Base-by-base conservation (phyloP, 2,797 vertebrate genomes). In the Craterocephalus amniculus region DNA sequence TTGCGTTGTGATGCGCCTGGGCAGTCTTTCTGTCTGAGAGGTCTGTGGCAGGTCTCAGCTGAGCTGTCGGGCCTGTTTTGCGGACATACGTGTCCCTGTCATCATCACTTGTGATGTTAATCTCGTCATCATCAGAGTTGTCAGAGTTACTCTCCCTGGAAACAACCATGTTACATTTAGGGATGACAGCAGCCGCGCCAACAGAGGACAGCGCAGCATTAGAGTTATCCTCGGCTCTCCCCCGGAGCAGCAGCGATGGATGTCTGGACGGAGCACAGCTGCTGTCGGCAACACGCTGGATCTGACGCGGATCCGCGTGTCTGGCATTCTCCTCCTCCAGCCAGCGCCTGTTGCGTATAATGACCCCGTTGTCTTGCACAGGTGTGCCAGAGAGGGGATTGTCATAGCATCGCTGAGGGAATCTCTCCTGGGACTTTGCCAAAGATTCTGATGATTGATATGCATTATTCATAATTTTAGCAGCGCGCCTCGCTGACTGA, bases 21-120 rank as follows among this genome's bases (percentile, higher is more conserved):
- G 43, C 38, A 6, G 61, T n/a, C 56, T 63, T 80, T 9, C 70
- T 80, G 0, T 2, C 63, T 31, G 86, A 78, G 1, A 73, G 45
- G 11, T 86, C 90, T 79, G 81, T 81, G 40, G 65, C 58, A 27
- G 75, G 22, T 61, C 74, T 80, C 8, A 77, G 52, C 12, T 64
- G 77, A 36, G 58, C 35, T 13, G 27, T 43, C 20, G 72, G 67
- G 51, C 79, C 71, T 58, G 59, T 36, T 69, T 60, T 79, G 35
- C 58, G 45, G 12, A 78, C 81, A 58, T 65, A 76, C 59, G 6
- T 14, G 35, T 88, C 88, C 27, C 59, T 60, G 70, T 94, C 94
- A 27, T 95, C 95, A 58, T 95, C 94, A 48, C 95, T 95, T 57
- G 95, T 95, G 56, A 95, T 94, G 89, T 95, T 95, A 74, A 96